These are phyloP conservation scores for Galendromus occidentalis DNA, from an alignment of 1,140 invertebrate species.

Conservation along the genomic window DNA sequence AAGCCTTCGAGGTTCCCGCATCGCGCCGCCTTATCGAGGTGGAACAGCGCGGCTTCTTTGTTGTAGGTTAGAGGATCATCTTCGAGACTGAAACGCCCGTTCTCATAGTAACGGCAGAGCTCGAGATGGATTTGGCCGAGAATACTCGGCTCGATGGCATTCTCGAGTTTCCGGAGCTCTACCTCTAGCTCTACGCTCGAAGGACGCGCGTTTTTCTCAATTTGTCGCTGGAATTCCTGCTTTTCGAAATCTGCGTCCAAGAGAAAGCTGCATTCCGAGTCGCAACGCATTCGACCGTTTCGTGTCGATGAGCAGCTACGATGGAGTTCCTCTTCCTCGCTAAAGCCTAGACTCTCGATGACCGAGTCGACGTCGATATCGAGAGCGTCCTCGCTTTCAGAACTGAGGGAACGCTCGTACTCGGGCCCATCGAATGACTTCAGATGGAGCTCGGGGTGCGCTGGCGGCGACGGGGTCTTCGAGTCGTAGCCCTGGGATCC, in stretches of 20 bases:
- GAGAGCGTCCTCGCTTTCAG: neutral
- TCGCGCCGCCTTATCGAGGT: constrained; percentile 34
- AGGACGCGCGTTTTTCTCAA: constrained; percentile 26
- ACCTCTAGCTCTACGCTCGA: constrained; percentile 32
- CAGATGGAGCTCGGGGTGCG: neutral
- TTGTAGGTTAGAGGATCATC: constrained; percentile 28
- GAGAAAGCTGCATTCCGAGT: constrained; percentile 16
- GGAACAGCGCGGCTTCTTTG: constrained; percentile 34
- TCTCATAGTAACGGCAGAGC: constrained; percentile 37
- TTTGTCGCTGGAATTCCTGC: constrained; percentile 21
- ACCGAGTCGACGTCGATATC: neutral
- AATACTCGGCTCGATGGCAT: constrained; percentile 20
- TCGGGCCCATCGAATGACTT: neutral
- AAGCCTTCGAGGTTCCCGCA: constrained; percentile 36
- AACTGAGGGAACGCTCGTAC: neutral
- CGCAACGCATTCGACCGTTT: constrained; percentile 9
- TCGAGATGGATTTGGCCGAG: constrained; percentile 36
- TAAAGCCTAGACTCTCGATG: neutral
- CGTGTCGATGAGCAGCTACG: neutral
- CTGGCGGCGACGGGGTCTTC: neutral
- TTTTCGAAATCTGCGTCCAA: constrained; percentile 24
- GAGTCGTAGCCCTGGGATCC: neutral
- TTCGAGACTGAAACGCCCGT: constrained; percentile 31
- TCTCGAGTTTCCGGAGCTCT: constrained; percentile 25
- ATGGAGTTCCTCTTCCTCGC: neutral